Conservation (phyloP, 2,888 invertebrate species). For the Plebejus anna region DNA sequence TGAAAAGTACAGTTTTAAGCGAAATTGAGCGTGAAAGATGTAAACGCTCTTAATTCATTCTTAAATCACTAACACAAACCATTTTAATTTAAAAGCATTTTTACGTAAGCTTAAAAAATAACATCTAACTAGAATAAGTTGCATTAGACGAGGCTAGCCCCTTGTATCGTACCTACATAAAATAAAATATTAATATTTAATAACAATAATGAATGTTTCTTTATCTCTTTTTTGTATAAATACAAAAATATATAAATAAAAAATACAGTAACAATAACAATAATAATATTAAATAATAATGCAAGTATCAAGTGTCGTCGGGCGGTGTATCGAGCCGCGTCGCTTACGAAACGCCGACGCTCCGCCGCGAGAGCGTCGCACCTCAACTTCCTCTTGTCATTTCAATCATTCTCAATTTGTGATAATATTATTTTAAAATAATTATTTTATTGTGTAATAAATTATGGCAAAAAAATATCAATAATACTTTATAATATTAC, state of each 20-base stretch:
- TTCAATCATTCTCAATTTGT: not conserved
- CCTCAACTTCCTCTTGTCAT: slow-evolving; percentile 35
- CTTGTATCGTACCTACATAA: no score
- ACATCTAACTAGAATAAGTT: no score
- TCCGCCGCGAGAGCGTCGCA: slow-evolving; percentile 39
- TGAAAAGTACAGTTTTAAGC: no score
- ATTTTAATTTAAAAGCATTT: not conserved
- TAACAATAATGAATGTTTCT: not conserved
- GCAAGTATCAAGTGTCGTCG: slow-evolving; percentile 52
- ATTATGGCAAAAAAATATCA: no score
- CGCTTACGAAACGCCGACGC: slow-evolving; percentile 69
- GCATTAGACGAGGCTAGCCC: no score
- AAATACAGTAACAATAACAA: not conserved
- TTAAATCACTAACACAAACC: not conserved
- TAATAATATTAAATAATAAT: not conserved
- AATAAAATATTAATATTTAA: no score
- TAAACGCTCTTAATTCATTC: no score
- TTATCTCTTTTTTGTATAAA: not conserved
- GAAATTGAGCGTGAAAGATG: no score
- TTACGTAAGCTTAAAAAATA: no score
- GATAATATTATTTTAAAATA: not conserved
- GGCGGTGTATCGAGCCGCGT: slow-evolving; percentile 53
- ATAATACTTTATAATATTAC: no score
- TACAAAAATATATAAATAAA: not conserved
- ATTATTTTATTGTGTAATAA: no score